Conservation (phyloP, 1,140 invertebrate species). For the Anastatus disparis region DNA sequence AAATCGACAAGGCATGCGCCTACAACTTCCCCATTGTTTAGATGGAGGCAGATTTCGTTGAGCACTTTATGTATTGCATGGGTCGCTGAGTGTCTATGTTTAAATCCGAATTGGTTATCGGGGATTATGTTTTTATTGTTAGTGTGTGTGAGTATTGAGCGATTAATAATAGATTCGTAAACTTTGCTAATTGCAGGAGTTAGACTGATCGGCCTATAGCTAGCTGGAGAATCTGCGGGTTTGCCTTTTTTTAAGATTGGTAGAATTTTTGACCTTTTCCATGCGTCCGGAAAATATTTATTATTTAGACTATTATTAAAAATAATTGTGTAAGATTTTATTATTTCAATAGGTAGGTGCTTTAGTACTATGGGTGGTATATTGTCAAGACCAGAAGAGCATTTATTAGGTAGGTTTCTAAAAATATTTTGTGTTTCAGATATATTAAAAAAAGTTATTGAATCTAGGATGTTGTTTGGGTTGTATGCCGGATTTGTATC, state of each 20-base stretch:
- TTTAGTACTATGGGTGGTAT: conserved; percentile 38
- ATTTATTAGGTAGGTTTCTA: conserved; percentile 9
- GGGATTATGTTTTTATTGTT: not conserved
- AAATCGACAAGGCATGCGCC: too few relatives aligned
- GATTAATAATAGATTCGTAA: not conserved
- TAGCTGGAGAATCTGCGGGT: not conserved
- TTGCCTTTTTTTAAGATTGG: too few relatives aligned
- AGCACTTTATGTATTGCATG: not conserved
- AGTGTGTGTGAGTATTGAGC: too few relatives aligned
- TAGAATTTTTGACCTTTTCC: not conserved
- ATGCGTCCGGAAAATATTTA: not conserved
- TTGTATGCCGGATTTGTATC: too few relatives aligned
- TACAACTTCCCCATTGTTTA: not conserved
- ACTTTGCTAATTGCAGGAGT: not conserved
- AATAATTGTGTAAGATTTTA: conserved; percentile 20
- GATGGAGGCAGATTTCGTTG: not conserved
- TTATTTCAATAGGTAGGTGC: conserved; percentile 15
- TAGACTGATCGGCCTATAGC: not conserved
- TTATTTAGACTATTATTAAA: not conserved
- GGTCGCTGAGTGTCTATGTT: not conserved
- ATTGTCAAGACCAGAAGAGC: conserved; percentile 13
- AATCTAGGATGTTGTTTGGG: not conserved
- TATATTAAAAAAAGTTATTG: not conserved
- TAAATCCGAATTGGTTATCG: too few relatives aligned
- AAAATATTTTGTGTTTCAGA: not conserved